These are phyloP conservation scores for Pachycephala philippinensis DNA, from an alignment of 2,113 vertebrate genomes.

Conservation along the genomic window DNA sequence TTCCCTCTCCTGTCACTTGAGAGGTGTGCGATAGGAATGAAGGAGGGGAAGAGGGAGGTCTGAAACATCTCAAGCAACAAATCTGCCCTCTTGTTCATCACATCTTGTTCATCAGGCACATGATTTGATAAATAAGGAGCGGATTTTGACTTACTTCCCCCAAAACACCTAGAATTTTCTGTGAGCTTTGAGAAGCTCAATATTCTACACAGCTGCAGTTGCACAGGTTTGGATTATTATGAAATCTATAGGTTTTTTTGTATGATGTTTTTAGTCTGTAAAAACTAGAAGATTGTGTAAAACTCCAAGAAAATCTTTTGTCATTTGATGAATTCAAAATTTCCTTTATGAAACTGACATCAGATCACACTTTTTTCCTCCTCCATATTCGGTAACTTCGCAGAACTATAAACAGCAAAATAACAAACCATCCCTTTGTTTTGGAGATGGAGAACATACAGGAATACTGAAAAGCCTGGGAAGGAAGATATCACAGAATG, in stretches of 20 bases:
- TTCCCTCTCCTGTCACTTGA: background rate
- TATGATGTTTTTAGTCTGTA: background rate
- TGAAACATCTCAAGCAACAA: background rate
- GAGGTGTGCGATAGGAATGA: background rate
- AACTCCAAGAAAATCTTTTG: background rate
- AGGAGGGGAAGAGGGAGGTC: background rate
- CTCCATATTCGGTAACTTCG: rapidly evolving
- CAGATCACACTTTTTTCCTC: background rate
- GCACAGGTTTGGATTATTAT: background rate
- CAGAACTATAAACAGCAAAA: background rate
- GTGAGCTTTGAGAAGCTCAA: background rate
- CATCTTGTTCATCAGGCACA: background rate
- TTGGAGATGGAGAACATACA: background rate
- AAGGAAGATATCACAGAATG: background rate
- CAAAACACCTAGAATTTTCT: background rate
- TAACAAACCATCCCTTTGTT: rapidly evolving
- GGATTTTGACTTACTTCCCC: background rate
- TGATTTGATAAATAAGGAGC: background rate
- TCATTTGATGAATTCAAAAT: background rate
- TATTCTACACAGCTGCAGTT: background rate
- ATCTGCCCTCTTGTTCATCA: background rate
- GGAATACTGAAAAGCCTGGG: background rate
- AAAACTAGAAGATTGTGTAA: too few species aligned
- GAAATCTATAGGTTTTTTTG: background rate
- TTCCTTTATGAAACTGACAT: background rate